phyloP scores from a whole-genome alignment of 2,113 vertebrate species.

The Saccopteryx leptura region DNA sequence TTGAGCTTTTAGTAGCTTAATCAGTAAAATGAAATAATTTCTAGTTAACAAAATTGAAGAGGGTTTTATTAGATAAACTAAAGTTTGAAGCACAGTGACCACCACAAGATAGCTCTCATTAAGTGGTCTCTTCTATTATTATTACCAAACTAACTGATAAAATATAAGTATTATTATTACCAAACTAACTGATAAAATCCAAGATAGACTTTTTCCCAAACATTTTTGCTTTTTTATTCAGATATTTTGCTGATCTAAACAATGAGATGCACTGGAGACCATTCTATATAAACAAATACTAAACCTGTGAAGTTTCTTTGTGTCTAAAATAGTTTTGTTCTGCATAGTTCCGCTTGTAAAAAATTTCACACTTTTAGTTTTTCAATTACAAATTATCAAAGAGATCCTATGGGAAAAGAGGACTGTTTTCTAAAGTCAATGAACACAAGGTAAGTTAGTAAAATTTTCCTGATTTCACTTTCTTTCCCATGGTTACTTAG shows the following conservation, averaged over 20 bases:
- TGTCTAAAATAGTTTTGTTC: constrained; percentile 71
- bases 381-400: constrained; percentile 60
- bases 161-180: neutral
- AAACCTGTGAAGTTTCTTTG: constrained; percentile 65
- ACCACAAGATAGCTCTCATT: neutral
- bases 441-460: constrained; percentile 44
- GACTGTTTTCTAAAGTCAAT: constrained; percentile 58
- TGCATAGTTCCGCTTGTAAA: constrained; percentile 69
- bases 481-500: constrained; percentile 58
- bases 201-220: constrained; percentile 40
- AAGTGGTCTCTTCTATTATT: neutral
- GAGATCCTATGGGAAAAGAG: neutral
- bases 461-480: constrained; percentile 37
- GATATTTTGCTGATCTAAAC: constrained; percentile 64
- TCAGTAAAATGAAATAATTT: constrained; percentile 30
- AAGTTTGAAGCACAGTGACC: neutral
- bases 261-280: constrained; percentile 26
- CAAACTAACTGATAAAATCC: constrained; percentile 32
- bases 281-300: constrained; percentile 68
- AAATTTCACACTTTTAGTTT: constrained; percentile 74
- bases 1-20: neutral
- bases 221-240: constrained; percentile 38
- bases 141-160: constrained; percentile 28
- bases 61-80: neutral
- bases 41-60: constrained; percentile 6